Percentiles rank a stretch among this genome's conserved stretches.
Conservation (phyloP, 53 echinoderm and acorn worm genomes). For the Crossaster papposus region DNA sequence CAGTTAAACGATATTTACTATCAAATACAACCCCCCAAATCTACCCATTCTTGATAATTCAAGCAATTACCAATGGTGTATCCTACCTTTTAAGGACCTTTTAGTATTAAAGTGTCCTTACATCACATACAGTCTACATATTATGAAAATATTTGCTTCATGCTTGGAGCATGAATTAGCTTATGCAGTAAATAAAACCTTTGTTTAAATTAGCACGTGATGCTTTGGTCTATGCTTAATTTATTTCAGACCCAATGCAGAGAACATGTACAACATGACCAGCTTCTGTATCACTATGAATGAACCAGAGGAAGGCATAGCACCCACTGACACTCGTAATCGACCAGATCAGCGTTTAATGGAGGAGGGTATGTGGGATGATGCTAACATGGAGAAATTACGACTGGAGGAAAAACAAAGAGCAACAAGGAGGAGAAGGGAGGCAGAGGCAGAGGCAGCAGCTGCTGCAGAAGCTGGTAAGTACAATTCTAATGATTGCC, state of each 20-base stretch:
- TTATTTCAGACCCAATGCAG: constrained; percentile 74
- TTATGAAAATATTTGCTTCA: too few relatives aligned
- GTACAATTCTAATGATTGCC: not conserved
- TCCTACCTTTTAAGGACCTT: too few relatives aligned
- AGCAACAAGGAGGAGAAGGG: constrained; percentile 82
- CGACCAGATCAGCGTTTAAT: constrained; percentile 93
- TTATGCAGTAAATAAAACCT: too few relatives aligned
- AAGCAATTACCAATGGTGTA: too few relatives aligned
- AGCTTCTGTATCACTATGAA: constrained; percentile 91
- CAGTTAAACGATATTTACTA: too few relatives aligned
- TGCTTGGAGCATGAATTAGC: too few relatives aligned
- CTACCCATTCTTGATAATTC: too few relatives aligned
- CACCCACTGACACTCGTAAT: constrained; percentile 88
- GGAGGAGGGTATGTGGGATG: constrained; percentile 95
- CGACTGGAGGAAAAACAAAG: constrained; percentile 96
- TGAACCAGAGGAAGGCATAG: constrained; percentile 80
- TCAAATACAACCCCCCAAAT: too few relatives aligned
- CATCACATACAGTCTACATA: too few relatives aligned
- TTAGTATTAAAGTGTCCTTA: too few relatives aligned
- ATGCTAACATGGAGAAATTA: constrained; percentile 94
- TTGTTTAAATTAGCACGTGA: too few relatives aligned
- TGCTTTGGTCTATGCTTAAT: not conserved
- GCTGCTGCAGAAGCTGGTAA: constrained; percentile 82
- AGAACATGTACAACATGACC: constrained; percentile 92
- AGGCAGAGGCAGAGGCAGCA: constrained; percentile 81